Percentiles rank a stretch among this genome's conserved stretches.
Conservation (phyloP, 2,113 vertebrate genomes). For the Maccullochella peelii region DNA sequence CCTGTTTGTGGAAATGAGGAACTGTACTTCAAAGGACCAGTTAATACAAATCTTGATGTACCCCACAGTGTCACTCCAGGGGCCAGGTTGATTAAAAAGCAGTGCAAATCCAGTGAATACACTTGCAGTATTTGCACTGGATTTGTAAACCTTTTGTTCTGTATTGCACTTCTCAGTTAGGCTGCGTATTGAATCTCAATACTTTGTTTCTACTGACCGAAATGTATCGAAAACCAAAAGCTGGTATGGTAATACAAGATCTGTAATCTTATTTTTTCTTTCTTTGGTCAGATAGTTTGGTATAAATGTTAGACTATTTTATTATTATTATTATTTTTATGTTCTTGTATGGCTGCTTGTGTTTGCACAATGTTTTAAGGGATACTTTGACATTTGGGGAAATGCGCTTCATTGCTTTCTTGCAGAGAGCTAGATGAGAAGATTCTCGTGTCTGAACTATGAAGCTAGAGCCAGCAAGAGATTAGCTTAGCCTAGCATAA, state of each 20-base stretch:
- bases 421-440: not conserved
- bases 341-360: not conserved
- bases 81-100: not conserved
- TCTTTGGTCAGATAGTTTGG: not conserved
- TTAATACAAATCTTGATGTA: not conserved
- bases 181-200: not conserved
- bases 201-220: no score
- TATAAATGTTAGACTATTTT: not conserved
- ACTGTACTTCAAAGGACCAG: not conserved
- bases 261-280: not conserved
- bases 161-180: not conserved
- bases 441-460: not conserved
- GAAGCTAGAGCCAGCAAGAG: not conserved
- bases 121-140: not conserved
- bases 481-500: not conserved
- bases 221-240: not conserved
- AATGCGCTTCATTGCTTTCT: not conserved
- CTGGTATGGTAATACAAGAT: not conserved
- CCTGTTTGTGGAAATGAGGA: slow-evolving; percentile 18
- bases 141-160: not conserved
- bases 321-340: no score
- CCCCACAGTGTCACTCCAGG: not conserved
- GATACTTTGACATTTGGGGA: not conserved
- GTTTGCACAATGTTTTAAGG: not conserved
- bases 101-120: not conserved